Evolutionary conservation across 2,888 invertebrate genomes (phyloP).

Genomic region (Apamea sordens): DNA sequence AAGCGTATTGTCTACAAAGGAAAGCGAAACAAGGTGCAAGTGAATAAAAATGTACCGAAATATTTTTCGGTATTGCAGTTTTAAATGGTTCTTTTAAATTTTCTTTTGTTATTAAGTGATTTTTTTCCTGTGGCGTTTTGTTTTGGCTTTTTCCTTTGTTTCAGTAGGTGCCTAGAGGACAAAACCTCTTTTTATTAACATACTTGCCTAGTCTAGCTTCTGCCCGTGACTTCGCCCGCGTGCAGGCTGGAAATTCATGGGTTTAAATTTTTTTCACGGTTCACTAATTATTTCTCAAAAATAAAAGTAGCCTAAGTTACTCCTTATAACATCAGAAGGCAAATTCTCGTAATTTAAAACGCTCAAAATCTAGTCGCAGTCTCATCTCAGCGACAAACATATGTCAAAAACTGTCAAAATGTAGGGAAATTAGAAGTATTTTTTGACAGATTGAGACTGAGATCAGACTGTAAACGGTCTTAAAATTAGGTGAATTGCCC

Average conservation of each 20-base stretch:
- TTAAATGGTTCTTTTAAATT: background rate
- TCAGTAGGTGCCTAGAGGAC: no score
- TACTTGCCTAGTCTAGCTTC: background rate
- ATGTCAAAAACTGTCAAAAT: no score
- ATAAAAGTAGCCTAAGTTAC: background rate
- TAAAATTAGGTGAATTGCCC: no score
- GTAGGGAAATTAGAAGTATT: no score
- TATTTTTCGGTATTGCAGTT: slow-evolving; percentile 20
- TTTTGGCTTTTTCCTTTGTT: background rate
- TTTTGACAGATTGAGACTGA: no score
- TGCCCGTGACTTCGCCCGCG: background rate
- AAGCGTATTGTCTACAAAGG: slow-evolving; percentile 56
- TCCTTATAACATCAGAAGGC: background rate
- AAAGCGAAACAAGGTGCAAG: slow-evolving; percentile 41
- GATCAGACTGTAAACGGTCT: no score
- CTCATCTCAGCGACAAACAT: no score
- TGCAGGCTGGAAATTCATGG: background rate
- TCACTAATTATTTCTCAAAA: background rate
- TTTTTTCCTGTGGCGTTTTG: background rate
- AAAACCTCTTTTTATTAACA: background rate
- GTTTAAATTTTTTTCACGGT: no score
- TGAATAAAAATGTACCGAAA: slow-evolving; percentile 38
- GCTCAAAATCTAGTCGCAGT: no score
- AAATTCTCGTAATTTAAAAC: no score
- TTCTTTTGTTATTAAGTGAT: background rate